A percentile compares a stretch with the other conserved stretches of the same genome.
These are phyloP conservation scores for Pristionchus entomophagus DNA, from an alignment of 2,888 invertebrate genomes.

Conservation along the genomic window DNA sequence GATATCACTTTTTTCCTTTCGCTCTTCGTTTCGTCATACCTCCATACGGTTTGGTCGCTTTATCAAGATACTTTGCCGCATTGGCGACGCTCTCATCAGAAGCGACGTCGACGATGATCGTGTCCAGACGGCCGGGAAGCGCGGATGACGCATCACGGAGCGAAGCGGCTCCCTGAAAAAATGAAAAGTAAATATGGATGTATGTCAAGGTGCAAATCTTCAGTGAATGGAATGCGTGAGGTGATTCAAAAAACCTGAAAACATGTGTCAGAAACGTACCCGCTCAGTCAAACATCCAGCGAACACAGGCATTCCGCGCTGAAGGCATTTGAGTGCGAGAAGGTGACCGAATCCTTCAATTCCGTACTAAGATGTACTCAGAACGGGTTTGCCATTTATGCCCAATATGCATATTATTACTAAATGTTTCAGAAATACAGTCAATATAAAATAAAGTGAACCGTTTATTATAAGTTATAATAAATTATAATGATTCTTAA, in stretches of 20 bases:
- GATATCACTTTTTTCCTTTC: no score
- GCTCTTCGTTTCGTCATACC: no score
- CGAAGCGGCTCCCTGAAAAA: neutral
- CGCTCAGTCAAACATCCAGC: slow-evolving; percentile 65
- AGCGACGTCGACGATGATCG: slow-evolving; percentile 69
- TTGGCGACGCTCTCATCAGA: slow-evolving; percentile 64
- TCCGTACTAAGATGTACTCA: no score
- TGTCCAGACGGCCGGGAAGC: slow-evolving; percentile 52
- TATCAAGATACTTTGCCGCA: slow-evolving; percentile 59
- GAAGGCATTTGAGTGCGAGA: slow-evolving; percentile 61
- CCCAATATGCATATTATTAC: neutral
- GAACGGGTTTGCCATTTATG: no score
- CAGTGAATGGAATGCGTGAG: no score
- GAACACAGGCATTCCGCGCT: slow-evolving; percentile 66
- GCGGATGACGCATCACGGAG: neutral
- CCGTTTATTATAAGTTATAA: no score
- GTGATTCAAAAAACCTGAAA: neutral
- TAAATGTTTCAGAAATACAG: no score
- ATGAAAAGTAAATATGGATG: neutral
- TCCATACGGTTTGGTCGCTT: slow-evolving; percentile 55
- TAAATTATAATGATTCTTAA: no score
- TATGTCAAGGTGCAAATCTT: no score
- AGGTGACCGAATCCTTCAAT: slow-evolving; percentile 64
- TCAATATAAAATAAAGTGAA: no score
- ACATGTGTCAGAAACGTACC: slow-evolving; percentile 47